Evolutionary conservation across 2,888 invertebrate genomes (phyloP), one percentile per base, ranked within the genome.

Genomic region (Pristionchus fissidentatus): DNA sequence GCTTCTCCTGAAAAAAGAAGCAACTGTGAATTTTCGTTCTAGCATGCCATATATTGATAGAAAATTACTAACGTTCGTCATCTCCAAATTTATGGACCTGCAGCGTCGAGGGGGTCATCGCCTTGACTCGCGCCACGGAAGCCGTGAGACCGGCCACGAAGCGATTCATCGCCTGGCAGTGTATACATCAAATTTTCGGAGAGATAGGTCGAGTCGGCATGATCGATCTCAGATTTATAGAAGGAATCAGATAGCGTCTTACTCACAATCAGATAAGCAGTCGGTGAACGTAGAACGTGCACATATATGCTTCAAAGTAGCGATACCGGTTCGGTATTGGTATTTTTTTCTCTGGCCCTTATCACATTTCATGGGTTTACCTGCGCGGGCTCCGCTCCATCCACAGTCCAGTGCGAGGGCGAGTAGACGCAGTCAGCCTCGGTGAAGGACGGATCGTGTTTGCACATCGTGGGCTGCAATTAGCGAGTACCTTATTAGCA

Each of bases 401-500:
- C 62, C 26, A n/a, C 8, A 2, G 80, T 26, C 80, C 80, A 80
- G 29, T 80, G 80, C n/a, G 80, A 80, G 43, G 43, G 43, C 5
- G 80, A 80, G 22, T 60, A 80, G 43, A 80, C 41, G 29, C 80
- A 80, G 32, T 80, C 80, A 0, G 43, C 29, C 29, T 80, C 49
- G 29, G 80, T 60, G 80, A 80, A 80, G n/a, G 80, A 60, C 3
- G 57, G 60, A 15, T 80, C 62, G 60, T 80, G 57, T 26, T 10
- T 15, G 46, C 79, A 79, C 79, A 79, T 79, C 0, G n/a, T n/a
- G n/a, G n/a, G n/a, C n/a, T n/a, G n/a, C n/a, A n/a, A n/a, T n/a
- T n/a, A n/a, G n/a, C n/a, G n/a, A n/a, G n/a, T n/a, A n/a, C n/a
- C n/a, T n/a, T n/a, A n/a, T n/a, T n/a, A n/a, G n/a, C n/a, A n/a